Evolutionary conservation across 2,888 invertebrate genomes (phyloP), one percentile per base, ranked within the genome.

Genomic region (Morpho helenor): DNA sequence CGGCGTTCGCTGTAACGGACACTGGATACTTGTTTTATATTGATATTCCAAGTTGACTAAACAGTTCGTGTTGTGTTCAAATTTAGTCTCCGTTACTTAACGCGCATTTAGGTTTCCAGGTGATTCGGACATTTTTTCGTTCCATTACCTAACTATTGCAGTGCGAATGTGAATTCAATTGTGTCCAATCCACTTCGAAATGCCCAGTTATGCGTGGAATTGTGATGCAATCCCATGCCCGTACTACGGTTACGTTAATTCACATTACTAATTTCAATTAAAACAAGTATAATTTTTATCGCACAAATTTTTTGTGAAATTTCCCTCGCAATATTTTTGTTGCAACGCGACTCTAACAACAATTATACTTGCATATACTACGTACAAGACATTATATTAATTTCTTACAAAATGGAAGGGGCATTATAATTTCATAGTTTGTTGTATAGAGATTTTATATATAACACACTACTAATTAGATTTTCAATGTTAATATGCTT

Each of bases 141-240:
- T 22, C 22, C 58, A 58, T 61, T 60, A 59, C 63, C 41, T 53
- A 53, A 53, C 61, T 75, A 69, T 74, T 75, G 82, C 83, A 75
- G 75, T 70, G 84, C 82, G 84, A 82, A 66, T 77, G 76, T 76
- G 75, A 77, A 74, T 73, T 69, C 69, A 72, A 71, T 73, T 76
- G 73, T 77, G 63, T 61, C 57, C 57, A 23, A 52, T 60, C 55
- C 57, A 52, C 52, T 62, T 55, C 46, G 22, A 61, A 39, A 41
- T 47, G 53, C 52, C n/a, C 16, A 40, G 45, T 31, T 49, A 47
- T 48, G 47, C 52, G 55, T 50, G 52, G 49, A 43, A 62, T 57
- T 49, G 45, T 62, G 50, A 66, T 54, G 64, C 62, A 62, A 66
- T 56, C 46, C 52, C 23, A 8, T 67, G 23, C 55, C 47, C 46